Conservation (phyloP, 1,140 invertebrate species). For the Mercenaria mercenaria region DNA sequence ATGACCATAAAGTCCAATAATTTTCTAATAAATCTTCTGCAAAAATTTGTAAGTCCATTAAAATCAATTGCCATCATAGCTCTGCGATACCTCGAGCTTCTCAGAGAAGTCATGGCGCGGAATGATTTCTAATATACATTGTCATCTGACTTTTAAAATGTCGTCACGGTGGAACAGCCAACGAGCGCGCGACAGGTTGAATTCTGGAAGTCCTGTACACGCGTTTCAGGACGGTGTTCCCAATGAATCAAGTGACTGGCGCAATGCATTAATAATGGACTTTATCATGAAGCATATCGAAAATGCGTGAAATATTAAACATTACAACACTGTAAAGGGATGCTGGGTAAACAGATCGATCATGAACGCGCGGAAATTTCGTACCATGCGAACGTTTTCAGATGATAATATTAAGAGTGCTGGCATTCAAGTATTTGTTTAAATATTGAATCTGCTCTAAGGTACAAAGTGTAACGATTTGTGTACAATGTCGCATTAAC, state of each 20-base stretch:
- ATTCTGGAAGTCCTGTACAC: conserved; percentile 1
- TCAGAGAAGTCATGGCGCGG: background rate
- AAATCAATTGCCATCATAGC: too few species aligned
- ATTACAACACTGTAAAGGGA: conserved; percentile 38
- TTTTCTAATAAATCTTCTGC: too few species aligned
- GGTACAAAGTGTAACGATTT: background rate
- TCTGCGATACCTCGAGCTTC: too few species aligned
- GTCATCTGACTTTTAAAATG: conserved; percentile 39
- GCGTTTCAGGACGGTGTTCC: conserved; percentile 37
- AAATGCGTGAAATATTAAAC: conserved; percentile 65
- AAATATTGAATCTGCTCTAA: conserved; percentile 2
- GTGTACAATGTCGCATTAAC: background rate
- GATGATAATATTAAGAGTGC: background rate
- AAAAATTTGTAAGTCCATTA: background rate
- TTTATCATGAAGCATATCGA: conserved; percentile 57
- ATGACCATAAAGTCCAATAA: too few species aligned
- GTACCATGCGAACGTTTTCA: background rate
- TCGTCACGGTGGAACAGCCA: conserved; percentile 41
- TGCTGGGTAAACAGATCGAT: conserved; percentile 46
- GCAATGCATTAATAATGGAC: conserved; percentile 57
- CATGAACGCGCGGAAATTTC: background rate
- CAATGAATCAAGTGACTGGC: conserved; percentile 25
- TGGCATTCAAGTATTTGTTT: conserved; percentile 22
- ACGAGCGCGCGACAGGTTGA: conserved; percentile 55
- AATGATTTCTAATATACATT: background rate